Conservation (phyloP, 1,140 invertebrate species). For the Danaus melanippus region DNA sequence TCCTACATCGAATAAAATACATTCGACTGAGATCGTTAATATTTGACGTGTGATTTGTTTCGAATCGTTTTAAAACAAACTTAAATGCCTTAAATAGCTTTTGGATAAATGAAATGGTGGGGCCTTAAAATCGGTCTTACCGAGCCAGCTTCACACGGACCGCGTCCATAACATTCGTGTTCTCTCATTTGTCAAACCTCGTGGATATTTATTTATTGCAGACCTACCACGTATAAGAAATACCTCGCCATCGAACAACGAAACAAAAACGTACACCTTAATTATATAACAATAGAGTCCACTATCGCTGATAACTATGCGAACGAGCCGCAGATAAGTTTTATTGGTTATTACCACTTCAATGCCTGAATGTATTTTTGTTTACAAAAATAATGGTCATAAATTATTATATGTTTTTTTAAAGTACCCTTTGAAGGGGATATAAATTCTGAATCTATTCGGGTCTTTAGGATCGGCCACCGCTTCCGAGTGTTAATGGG, state of each 20-base stretch:
- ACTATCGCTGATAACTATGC: background rate
- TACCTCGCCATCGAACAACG: conserved; percentile 29
- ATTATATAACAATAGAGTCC: too few species aligned
- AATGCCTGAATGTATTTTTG: background rate
- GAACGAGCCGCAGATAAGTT: too few species aligned
- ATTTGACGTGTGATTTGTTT: too few species aligned
- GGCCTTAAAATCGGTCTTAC: conserved; percentile 10
- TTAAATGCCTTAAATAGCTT: too few species aligned
- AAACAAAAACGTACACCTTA: too few species aligned
- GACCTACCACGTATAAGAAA: conserved; percentile 55
- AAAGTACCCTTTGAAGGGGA: conserved; percentile 31
- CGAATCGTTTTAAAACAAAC: too few species aligned
- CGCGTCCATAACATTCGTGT: conserved; percentile 52
- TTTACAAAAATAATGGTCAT: conserved; percentile 6
- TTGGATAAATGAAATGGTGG: too few species aligned
- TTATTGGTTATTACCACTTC: too few species aligned
- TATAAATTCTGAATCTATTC: conserved; percentile 58
- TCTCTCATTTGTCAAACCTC: conserved; percentile 60
- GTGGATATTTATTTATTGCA: conserved; percentile 64
- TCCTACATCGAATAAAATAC: too few species aligned
- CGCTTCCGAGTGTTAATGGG: conserved; percentile 50
- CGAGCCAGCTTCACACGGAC: conserved; percentile 27
- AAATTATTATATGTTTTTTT: conserved; percentile 11
- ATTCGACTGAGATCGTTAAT: too few species aligned
- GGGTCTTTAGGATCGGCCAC: conserved; percentile 37